These are phyloP conservation scores for Drosophila incognita DNA, from an alignment of 2,888 invertebrate genomes.

Conservation along the genomic window DNA sequence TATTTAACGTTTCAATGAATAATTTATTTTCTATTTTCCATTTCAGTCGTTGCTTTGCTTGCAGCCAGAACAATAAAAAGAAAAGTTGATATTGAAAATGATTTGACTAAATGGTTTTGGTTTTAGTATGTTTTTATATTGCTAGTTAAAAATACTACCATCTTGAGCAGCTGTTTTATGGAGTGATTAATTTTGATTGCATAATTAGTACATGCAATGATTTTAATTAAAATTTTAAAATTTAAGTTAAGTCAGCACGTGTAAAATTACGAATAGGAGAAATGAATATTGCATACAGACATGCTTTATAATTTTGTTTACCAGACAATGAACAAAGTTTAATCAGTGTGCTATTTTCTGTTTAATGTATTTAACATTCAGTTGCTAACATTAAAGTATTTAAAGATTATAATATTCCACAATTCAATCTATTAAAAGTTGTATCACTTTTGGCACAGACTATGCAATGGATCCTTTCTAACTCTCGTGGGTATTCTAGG, in stretches of 20 bases:
- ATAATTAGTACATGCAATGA: background rate
- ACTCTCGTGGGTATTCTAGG: background rate
- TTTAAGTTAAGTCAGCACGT: background rate
- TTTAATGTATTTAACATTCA: background rate
- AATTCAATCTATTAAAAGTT: background rate
- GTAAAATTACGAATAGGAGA: background rate
- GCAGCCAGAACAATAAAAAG: background rate
- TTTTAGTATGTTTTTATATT: background rate
- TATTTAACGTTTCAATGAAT: constrained; percentile 57
- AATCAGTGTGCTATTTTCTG: background rate
- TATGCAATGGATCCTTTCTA: background rate
- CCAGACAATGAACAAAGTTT: background rate
- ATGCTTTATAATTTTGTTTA: background rate
- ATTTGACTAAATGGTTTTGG: background rate
- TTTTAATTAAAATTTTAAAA: too few relatives aligned
- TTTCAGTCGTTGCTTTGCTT: constrained; percentile 26
- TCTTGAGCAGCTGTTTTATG: background rate
- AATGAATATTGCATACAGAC: background rate
- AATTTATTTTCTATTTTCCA: constrained; percentile 47
- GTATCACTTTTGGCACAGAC: background rate
- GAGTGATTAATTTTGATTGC: background rate
- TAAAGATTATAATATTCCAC: background rate
- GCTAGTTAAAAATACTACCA: background rate
- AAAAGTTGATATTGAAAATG: constrained; percentile 3
- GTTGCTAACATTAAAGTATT: background rate